These are phyloP conservation scores for Luidia sarsii DNA, from an alignment of 53 echinoderm and acorn worm species.

Conservation along the genomic window DNA sequence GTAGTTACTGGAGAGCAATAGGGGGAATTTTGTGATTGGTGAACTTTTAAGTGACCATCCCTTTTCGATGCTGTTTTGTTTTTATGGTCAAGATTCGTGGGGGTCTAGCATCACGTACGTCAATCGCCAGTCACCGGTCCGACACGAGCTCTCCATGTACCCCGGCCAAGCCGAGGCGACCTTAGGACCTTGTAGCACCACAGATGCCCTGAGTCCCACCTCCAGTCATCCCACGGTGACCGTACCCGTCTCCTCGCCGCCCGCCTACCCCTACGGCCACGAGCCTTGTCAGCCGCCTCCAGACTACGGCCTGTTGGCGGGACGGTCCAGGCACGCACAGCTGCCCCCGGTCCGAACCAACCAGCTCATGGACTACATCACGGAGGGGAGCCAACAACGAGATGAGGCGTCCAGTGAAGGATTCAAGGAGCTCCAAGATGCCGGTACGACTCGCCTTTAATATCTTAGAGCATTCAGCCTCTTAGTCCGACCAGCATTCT, in stretches of 20 bases:
- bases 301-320: not conserved
- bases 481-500: no score
- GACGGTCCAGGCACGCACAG: not conserved
- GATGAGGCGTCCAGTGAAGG: not conserved
- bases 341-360: not conserved
- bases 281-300: not conserved
- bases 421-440: slow-evolving; percentile 24
- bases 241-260: slow-evolving; percentile 13
- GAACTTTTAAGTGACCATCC: no score
- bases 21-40: no score
- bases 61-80: not conserved
- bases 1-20: no score
- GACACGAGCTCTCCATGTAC: slow-evolving; percentile 10
- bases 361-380: slow-evolving; percentile 21
- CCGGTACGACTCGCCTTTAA: slow-evolving; percentile 19
- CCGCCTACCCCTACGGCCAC: slow-evolving; percentile 12
- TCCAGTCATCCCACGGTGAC: not conserved
- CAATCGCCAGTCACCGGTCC: slow-evolving; percentile 11
- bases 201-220: not conserved
- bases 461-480: no score
- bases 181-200: not conserved
- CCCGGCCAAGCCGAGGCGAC: slow-evolving; percentile 10
- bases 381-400: not conserved
- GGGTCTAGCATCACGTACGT: slow-evolving; percentile 12
- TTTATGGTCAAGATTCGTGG: slow-evolving; percentile 6